Base-by-base conservation (phyloP, 2,797 vertebrate species). In the Nannoperca obscura region DNA sequence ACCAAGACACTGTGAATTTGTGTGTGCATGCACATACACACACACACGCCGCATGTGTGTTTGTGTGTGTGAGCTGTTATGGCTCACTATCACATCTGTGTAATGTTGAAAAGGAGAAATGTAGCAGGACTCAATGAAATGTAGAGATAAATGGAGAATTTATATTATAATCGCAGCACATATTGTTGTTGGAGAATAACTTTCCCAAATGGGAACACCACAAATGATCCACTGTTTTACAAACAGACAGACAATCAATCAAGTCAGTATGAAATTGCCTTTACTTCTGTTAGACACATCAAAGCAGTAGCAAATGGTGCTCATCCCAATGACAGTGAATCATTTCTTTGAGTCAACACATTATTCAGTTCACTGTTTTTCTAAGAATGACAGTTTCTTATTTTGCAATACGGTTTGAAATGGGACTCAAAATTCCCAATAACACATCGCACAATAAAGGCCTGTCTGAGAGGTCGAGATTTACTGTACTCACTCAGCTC, bases 211-310 rank as follows among this genome's bases (percentile, higher is more conserved):
- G 74, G 68, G 34, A 80, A 59, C 30, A 75, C 57, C 67, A 72
- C 22, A 80, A 72, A 79, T 86, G 80, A 91, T 81, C 36, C 63
- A 76, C 47, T 63, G 79, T 71, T 84, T 73, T 20, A 84, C 66
- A 77, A 68, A 85, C 61, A 84, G 38, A 73, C 49, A 53, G 30
- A 59, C 59, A 71, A 69, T 80, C 52, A 62, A 59, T 75, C 67
- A 67, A 47, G 34, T 3, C 30, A 50, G 75, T 8, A 70, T 50
- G n/a, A 79, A 81, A 77, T 27, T 40, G 62, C 13, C 36, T 75
- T 84, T 32, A 47, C 60, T 74, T 62, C 77, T 60, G 62, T 71
- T 66, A 34, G 6, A 77, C 27, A 19, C n/a, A 80, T 80, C 38
- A 65, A 27, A 52, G 15, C 52, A 75, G n/a, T 50, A 52, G 69